phyloP scores from a whole-genome alignment of 2,113 vertebrate species.

The Lasiurus cinereus region DNA sequence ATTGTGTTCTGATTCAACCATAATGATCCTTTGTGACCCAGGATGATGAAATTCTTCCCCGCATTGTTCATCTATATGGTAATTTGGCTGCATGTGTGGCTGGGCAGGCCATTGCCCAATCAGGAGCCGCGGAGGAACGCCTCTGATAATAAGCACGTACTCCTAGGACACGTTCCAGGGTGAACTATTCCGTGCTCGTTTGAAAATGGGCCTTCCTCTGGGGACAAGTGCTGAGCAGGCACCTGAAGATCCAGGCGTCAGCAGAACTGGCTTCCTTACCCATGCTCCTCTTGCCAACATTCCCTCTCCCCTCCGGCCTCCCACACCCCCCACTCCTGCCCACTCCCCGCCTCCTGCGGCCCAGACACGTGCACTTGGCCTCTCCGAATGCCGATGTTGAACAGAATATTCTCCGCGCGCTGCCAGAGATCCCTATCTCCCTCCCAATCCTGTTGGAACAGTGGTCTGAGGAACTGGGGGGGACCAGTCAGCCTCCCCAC shows the following conservation, averaged over 20 bases:
- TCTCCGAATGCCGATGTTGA: background rate
- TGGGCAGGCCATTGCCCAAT: constrained; percentile 69
- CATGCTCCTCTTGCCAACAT: background rate
- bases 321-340: background rate
- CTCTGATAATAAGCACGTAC: constrained; percentile 63
- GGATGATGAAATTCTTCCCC: constrained; percentile 66
- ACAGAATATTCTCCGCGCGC: background rate
- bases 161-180: background rate
- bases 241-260: background rate
- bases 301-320: background rate
- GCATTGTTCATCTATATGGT: constrained; percentile 76
- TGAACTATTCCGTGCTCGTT: constrained; percentile 37
- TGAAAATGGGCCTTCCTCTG: background rate
- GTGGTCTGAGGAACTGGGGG: background rate
- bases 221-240: background rate
- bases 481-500: background rate
- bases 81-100: constrained; percentile 50
- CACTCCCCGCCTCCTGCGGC: background rate
- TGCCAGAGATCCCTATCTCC: background rate
- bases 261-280: background rate
- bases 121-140: constrained; percentile 59
- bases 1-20: background rate
- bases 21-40: constrained; percentile 68
- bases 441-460: background rate
- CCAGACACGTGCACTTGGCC: background rate